These are phyloP conservation scores for Enoplolaimus lenunculus DNA, from an alignment of 2,888 invertebrate genomes.

Conservation along the genomic window DNA sequence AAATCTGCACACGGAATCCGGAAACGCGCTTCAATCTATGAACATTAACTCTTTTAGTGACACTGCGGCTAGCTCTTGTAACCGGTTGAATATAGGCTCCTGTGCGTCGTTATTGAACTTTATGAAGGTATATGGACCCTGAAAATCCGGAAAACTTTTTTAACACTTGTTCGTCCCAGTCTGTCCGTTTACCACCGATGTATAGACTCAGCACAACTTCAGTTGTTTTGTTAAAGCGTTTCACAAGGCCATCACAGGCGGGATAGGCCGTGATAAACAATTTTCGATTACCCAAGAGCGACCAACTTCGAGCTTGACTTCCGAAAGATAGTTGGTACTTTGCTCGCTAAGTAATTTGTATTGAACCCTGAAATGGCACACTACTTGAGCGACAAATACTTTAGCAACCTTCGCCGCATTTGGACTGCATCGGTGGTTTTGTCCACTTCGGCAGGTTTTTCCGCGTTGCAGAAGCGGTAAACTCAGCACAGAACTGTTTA, in stretches of 20 bases:
- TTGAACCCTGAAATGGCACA: not conserved
- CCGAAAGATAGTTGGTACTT: not conserved
- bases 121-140: no score
- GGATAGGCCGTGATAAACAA: not conserved
- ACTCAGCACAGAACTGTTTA: not conserved
- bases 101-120: no score
- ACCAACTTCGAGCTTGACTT: not conserved
- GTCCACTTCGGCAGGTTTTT: not conserved
- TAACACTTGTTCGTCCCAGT: conserved; percentile 1
- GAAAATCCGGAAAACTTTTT: no score
- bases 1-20: no score
- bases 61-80: no score
- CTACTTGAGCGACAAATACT: not conserved
- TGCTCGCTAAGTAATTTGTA: not conserved
- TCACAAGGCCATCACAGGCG: not conserved
- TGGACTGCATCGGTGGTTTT: not conserved
- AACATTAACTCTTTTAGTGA: no score
- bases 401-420: not conserved
- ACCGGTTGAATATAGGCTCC: no score
- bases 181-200: not conserved
- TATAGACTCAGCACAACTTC: not conserved
- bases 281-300: not conserved
- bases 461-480: not conserved
- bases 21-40: no score
- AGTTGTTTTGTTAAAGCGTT: not conserved